Conservation (phyloP, 2,797 vertebrate species). For the Sus cebifrons region DNA sequence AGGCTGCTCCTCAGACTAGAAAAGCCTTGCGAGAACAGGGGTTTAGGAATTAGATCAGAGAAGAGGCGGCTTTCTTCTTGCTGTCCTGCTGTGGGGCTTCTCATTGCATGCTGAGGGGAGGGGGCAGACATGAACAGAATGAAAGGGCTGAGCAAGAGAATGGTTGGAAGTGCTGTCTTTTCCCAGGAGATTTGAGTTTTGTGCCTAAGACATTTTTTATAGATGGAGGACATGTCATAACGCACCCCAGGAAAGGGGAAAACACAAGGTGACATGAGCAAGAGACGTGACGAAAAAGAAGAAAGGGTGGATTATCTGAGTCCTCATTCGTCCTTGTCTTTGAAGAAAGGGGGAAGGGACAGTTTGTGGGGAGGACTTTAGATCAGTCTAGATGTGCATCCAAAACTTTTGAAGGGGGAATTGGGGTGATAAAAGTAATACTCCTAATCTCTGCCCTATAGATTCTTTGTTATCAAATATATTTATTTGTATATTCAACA, state of each 20-base stretch:
- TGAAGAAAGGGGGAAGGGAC: not conserved
- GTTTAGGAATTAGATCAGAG: slow-evolving; percentile 18
- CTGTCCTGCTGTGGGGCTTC: not conserved
- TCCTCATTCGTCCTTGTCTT: not conserved
- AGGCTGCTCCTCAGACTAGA: not conserved
- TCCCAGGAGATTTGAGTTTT: slow-evolving; percentile 23
- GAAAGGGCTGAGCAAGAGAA: not conserved
- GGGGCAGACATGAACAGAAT: not conserved
- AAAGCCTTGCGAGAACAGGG: not conserved
- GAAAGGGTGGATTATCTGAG: not conserved
- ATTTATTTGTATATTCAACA: not conserved
- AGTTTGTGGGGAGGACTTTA: not conserved
- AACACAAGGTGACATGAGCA: not conserved
- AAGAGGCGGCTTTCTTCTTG: not conserved
- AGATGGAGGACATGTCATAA: not conserved
- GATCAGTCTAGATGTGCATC: not conserved
- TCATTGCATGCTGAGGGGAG: not conserved
- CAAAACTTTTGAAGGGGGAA: not conserved
- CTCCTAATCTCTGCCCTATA: not conserved
- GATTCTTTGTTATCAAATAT: slow-evolving; percentile 3
- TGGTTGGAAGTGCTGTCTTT: not conserved
- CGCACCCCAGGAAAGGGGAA: not conserved
- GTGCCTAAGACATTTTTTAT: not conserved
- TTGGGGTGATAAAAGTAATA: not conserved
- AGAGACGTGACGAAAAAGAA: not conserved